These are phyloP conservation scores for Lumbricus terrestris DNA, from an alignment of 2,888 invertebrate species.

Conservation along the genomic window DNA sequence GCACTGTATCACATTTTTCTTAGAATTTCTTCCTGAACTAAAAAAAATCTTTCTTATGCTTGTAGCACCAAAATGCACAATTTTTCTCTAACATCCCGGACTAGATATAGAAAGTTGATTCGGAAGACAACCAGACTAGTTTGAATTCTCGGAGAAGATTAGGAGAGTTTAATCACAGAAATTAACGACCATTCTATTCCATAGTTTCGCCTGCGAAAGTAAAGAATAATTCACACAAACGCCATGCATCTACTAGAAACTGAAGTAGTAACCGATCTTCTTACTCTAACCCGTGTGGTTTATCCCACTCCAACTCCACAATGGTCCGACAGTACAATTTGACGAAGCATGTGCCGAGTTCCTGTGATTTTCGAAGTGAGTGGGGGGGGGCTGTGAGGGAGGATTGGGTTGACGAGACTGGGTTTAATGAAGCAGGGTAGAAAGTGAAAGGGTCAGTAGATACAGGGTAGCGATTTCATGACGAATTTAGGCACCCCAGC, in stretches of 20 bases:
- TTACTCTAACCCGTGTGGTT: not conserved
- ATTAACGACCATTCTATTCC: too few relatives aligned
- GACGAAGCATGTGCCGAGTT: not conserved
- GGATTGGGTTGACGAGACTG: not conserved
- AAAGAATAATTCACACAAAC: not conserved
- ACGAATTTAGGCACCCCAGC: not conserved
- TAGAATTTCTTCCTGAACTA: too few relatives aligned
- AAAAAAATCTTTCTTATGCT: too few relatives aligned
- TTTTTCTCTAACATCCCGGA: too few relatives aligned
- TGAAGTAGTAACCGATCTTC: not conserved
- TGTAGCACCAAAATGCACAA: too few relatives aligned
- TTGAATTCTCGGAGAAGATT: too few relatives aligned
- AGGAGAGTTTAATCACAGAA: too few relatives aligned
- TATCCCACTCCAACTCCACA: not conserved
- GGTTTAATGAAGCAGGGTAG: not conserved
- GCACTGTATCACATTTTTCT: too few relatives aligned
- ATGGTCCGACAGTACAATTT: not conserved
- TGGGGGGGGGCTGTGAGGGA: not conserved
- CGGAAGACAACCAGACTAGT: too few relatives aligned
- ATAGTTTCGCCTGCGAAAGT: too few relatives aligned
- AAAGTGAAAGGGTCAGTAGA: not conserved
- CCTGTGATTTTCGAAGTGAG: not conserved
- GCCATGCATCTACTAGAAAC: not conserved
- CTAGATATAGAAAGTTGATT: too few relatives aligned
- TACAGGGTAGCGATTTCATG: not conserved